Conservation (phyloP, 2,888 invertebrate genomes). For the Pyrgus malvae region DNA sequence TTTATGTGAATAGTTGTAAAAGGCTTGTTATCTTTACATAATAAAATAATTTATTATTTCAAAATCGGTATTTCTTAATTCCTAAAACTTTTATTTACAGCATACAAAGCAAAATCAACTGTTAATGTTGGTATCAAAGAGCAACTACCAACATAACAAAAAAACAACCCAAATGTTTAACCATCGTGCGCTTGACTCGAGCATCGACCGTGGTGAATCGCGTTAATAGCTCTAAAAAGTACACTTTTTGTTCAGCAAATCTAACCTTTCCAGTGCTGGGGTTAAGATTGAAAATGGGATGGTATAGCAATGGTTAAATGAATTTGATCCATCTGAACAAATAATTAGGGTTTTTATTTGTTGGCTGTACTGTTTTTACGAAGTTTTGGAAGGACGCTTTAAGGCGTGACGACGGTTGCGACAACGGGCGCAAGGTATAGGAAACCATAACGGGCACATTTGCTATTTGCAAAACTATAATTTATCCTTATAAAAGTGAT, state of each 20-base stretch:
- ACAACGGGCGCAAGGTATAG: background rate
- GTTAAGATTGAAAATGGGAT: slow-evolving; percentile 19
- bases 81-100: background rate
- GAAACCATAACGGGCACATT: too few species aligned
- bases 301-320: background rate
- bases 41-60: too few species aligned
- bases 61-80: too few species aligned
- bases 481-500: too few species aligned
- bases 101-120: too few species aligned
- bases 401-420: slow-evolving; percentile 10
- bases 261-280: background rate
- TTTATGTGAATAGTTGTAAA: too few species aligned
- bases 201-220: slow-evolving; percentile 17
- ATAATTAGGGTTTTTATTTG: slow-evolving; percentile 10
- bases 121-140: background rate
- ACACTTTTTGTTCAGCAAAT: background rate
- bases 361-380: slow-evolving; percentile 3
- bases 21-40: too few species aligned
- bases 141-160: slow-evolving; percentile 1
- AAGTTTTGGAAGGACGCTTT: slow-evolving; percentile 12
- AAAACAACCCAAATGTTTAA: slow-evolving; percentile 19
- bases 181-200: slow-evolving; percentile 6
- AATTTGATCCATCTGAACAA: slow-evolving; percentile 10
- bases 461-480: too few species aligned
- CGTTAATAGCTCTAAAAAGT: slow-evolving; percentile 20